Evolutionary conservation across 2,888 invertebrate species (phyloP).

Genomic region (Cantharis rustica): DNA sequence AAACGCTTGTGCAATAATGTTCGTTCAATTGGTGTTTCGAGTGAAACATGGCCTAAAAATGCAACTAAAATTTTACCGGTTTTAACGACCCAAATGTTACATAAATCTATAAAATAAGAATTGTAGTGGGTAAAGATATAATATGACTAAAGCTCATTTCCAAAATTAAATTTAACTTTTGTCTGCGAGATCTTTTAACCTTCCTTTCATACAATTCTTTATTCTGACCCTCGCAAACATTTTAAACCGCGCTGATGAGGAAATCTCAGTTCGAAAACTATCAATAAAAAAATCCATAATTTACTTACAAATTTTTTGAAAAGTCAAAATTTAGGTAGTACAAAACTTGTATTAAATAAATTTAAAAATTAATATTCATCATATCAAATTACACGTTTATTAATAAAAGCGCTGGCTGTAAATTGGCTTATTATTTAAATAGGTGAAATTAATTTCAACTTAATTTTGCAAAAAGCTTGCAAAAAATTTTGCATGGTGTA

Average conservation of each 20-base stretch:
- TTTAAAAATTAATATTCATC: not conserved
- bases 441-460: not conserved
- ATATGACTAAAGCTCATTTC: not conserved
- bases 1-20: not conserved
- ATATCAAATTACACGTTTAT: not conserved
- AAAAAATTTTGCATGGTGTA: not conserved
- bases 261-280: too few species aligned
- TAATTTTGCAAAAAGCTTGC: not conserved
- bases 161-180: not conserved
- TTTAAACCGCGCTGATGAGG: not conserved
- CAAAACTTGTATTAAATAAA: not conserved
- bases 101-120: not conserved
- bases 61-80: not conserved
- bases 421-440: not conserved
- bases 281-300: too few species aligned
- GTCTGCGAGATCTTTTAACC: not conserved
- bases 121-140: not conserved
- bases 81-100: not conserved
- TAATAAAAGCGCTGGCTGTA: not conserved
- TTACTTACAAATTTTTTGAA: too few species aligned
- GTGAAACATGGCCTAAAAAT: not conserved
- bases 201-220: not conserved
- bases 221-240: too few species aligned
- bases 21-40: not conserved
- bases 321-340: not conserved